Percentiles rank a stretch among this genome's conserved stretches.
phyloP scores from a whole-genome alignment of 2,797 vertebrate species.

The Dermochelys coriacea region DNA sequence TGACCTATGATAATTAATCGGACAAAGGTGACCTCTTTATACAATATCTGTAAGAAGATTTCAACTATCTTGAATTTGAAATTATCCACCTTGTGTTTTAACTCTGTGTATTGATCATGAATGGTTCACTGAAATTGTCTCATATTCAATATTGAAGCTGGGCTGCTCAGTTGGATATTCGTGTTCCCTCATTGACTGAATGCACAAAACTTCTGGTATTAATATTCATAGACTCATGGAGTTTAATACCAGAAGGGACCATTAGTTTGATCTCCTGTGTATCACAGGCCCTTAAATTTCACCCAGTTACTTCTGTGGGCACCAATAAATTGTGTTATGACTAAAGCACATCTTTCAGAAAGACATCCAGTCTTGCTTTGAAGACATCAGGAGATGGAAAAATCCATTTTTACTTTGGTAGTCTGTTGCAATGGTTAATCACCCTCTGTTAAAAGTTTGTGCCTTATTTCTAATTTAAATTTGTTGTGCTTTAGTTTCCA shows the following conservation, averaged over 20 bases:
- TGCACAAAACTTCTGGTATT: neutral
- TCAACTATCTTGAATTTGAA: conserved; percentile 44
- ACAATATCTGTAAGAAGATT: conserved; percentile 39
- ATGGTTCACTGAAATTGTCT: neutral
- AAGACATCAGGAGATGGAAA: neutral
- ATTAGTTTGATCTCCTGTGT: neutral
- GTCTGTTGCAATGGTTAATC: no score
- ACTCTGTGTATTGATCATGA: neutral
- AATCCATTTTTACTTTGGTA: neutral
- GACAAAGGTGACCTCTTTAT: neutral
- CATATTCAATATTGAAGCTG: neutral
- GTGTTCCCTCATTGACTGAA: neutral
- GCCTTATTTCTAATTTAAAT: neutral
- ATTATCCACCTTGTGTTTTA: conserved; percentile 11
- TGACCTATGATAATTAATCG: conserved; percentile 31
- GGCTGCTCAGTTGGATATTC: neutral
- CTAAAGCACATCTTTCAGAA: neutral
- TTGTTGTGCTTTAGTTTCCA: neutral
- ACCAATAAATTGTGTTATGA: neutral
- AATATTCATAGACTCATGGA: neutral
- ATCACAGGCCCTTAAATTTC: neutral
- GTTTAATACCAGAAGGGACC: neutral
- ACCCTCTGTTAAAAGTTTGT: neutral
- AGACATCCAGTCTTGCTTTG: neutral
- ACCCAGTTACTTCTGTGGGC: neutral